Evolutionary conservation across 2,113 vertebrate genomes (phyloP).

Genomic region (Nannospalax galili): DNA sequence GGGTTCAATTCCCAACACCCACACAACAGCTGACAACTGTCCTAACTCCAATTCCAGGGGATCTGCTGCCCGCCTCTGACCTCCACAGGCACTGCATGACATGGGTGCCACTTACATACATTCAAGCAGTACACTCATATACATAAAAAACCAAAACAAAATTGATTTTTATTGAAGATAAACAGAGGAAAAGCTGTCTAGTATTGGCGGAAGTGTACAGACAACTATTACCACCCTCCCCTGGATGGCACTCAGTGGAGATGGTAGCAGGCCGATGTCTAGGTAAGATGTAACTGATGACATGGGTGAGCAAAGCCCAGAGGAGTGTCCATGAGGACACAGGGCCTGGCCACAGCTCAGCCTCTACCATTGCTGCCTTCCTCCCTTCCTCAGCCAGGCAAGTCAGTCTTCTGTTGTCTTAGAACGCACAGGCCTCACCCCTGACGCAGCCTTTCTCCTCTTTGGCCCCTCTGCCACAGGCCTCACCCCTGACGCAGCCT

Average conservation of each 20-base stretch:
- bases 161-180: neutral
- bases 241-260: neutral
- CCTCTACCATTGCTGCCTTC: neutral
- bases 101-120: too few relatives aligned
- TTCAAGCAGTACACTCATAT: too few relatives aligned
- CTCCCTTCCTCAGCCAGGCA: neutral
- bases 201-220: neutral
- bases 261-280: neutral
- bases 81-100: too few relatives aligned
- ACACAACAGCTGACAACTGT: too few relatives aligned
- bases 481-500: neutral
- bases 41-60: too few relatives aligned
- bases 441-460: neutral
- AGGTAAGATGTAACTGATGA: neutral
- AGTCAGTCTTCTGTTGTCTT: neutral
- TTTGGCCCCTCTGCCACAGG: neutral
- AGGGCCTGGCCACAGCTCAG: neutral
- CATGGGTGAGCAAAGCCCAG: neutral
- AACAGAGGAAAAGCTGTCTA: neutral
- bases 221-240: neutral
- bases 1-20: too few relatives aligned
- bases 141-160: too few relatives aligned
- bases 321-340: neutral
- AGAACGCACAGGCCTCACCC: neutral
- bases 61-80: too few relatives aligned